A percentile compares a stretch with the other conserved stretches of the same genome.
These are phyloP conservation scores for Ceyx margarethae DNA, from an alignment of 2,113 vertebrate species.

Conservation along the genomic window DNA sequence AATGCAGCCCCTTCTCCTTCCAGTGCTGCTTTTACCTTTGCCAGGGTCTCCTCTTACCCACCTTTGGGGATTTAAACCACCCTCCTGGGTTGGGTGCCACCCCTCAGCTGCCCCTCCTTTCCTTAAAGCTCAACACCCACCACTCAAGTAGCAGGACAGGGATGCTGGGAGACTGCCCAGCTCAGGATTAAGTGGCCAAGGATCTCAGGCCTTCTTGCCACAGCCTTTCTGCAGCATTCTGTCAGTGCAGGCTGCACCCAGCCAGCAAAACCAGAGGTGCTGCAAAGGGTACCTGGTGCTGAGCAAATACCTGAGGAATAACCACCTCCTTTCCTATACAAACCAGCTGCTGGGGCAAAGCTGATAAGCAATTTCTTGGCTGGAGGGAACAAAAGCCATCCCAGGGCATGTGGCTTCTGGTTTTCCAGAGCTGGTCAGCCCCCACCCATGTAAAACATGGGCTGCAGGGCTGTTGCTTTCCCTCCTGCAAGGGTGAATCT, in stretches of 20 bases:
- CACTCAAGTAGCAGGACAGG: fast-evolving
- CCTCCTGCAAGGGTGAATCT: neutral
- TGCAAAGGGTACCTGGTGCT: neutral
- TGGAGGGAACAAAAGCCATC: neutral
- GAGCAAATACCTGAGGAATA: neutral
- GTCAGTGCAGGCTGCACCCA: neutral
- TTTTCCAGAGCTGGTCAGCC: neutral
- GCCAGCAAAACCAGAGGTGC: neutral
- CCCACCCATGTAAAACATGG: fast-evolving
- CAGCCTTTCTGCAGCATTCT: fast-evolving
- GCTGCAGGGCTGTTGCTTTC: neutral
- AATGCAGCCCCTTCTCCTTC: neutral
- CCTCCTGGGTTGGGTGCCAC: neutral
- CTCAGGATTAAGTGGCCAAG: neutral
- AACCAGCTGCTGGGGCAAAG: neutral
- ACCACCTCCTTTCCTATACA: neutral
- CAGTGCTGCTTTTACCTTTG: neutral
- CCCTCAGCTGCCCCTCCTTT: neutral
- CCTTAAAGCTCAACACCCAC: fast-evolving
- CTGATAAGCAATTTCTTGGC: neutral
- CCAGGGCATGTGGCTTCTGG: neutral
- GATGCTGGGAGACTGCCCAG: neutral
- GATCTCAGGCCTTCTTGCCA: fast-evolving
- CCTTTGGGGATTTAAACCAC: neutral
- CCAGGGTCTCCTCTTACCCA: neutral